Evolutionary conservation across 2,888 invertebrate genomes (phyloP), one percentile per base, ranked within the genome.

Genomic region (Callosobruchus maculatus): DNA sequence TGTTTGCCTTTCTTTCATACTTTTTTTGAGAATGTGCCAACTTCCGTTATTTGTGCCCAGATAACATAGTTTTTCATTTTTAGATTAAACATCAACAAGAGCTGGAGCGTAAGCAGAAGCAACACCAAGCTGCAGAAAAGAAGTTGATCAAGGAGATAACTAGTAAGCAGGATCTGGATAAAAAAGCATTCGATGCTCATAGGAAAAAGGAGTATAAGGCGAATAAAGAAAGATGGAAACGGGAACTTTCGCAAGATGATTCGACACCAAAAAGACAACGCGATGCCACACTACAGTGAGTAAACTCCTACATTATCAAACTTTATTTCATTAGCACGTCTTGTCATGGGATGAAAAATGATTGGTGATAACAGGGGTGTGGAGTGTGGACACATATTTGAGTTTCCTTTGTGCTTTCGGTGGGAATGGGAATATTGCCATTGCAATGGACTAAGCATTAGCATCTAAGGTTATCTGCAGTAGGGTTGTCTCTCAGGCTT

Each of bases 181-280:
- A 96, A 78, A 98, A 98, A 86, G 93, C 94, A 77, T 96, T 97
- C 86, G 95, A 95, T 85, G 90, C 94, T 81, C 95, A 96, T 86
- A 96, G 97, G 88, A 97, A 98, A 89, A 95, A 96, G 87, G 98
- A 99, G 88, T 99, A 99, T 89, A 95, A 95, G 89, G 94, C 94
- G 72, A 97, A 95, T 87, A 99, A 98, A 88, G 99, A 99, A 85
- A 89, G 97, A 81, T 97, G 97, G 94, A 99, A 98, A 92, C 92
- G 94, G 82, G 97, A 97, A 85, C 90, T 97, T 78, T 95, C 95
- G 70, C 93, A 95, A 90, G 96, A 97, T 86, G 97, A 97, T 87
- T 93, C 95, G 73, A 96, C 96, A 83, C 96, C 97, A 73, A 97
- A 96, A 88, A 90, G 96, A 83, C 96, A 96, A 88, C 90, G 95